Evolutionary conservation across 2,797 vertebrate genomes (phyloP).

Genomic region (Coracias cyanogaster): DNA sequence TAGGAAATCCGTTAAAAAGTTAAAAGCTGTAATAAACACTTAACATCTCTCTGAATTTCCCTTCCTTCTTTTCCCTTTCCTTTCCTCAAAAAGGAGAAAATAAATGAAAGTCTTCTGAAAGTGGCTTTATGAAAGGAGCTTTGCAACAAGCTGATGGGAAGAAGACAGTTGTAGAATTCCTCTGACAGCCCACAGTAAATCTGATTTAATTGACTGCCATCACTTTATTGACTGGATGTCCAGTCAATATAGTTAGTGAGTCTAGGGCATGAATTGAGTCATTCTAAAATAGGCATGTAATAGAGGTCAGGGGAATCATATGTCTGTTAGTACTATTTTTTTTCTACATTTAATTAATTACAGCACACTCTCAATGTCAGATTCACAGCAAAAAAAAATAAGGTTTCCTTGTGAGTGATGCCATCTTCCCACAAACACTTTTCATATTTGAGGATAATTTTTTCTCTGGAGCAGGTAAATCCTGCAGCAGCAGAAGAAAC

Average conservation of each 20-base stretch:
- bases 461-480: not conserved
- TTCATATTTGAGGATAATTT: not conserved
- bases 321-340: not conserved
- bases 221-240: slow-evolving; percentile 15
- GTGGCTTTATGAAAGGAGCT: not conserved
- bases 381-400: not conserved
- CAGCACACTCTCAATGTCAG: not conserved
- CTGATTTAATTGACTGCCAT: slow-evolving; percentile 9
- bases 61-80: not conserved
- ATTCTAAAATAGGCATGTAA: not conserved
- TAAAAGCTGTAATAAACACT: not conserved
- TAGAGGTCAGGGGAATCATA: not conserved
- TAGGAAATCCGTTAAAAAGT: not conserved
- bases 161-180: not conserved
- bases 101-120: not conserved
- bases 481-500: not conserved
- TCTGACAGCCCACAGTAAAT: not conserved
- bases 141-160: not conserved
- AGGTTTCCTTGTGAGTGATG: not conserved
- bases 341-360: not conserved
- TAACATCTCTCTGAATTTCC: not conserved
- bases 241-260: not conserved
- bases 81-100: not conserved
- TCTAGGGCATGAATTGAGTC: not conserved
- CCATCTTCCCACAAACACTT: not conserved